These are phyloP conservation scores for Sclerurus mexicanus DNA, from an alignment of 2,113 vertebrate genomes.

Conservation along the genomic window DNA sequence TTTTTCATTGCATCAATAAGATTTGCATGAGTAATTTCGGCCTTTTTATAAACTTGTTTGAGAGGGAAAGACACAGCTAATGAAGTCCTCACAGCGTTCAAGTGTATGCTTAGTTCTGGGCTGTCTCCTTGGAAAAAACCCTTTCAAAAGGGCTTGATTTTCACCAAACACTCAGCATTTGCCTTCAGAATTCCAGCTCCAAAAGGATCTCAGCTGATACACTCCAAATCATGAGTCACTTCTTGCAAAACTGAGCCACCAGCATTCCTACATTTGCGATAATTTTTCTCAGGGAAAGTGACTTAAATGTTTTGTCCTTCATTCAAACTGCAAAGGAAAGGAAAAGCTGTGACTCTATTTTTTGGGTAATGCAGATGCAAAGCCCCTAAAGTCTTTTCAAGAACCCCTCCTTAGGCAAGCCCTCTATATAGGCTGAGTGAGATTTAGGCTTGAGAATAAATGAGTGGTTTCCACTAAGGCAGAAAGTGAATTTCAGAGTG, in stretches of 20 bases:
- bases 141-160: slow-evolving; percentile 12
- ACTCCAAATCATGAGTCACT: not conserved
- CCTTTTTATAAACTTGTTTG: not conserved
- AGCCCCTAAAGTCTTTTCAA: not conserved
- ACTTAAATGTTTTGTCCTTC: not conserved
- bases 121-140: not conserved
- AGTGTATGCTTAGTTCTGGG: not conserved
- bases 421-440: not conserved
- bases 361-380: not conserved
- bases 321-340: not conserved
- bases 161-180: not conserved
- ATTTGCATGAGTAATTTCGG: not conserved
- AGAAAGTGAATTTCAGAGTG: not conserved
- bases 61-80: not conserved
- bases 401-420: not conserved
- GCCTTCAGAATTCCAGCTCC: not conserved
- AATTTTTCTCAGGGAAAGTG: not conserved
- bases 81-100: not conserved
- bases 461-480: not conserved
- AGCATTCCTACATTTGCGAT: not conserved
- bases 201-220: not conserved
- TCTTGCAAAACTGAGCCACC: not conserved
- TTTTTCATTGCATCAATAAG: not conserved
- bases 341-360: not conserved
- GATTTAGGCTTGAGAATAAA: not conserved